Base-by-base conservation (phyloP, 2,888 invertebrate species). In the Cheilosia grossa region DNA sequence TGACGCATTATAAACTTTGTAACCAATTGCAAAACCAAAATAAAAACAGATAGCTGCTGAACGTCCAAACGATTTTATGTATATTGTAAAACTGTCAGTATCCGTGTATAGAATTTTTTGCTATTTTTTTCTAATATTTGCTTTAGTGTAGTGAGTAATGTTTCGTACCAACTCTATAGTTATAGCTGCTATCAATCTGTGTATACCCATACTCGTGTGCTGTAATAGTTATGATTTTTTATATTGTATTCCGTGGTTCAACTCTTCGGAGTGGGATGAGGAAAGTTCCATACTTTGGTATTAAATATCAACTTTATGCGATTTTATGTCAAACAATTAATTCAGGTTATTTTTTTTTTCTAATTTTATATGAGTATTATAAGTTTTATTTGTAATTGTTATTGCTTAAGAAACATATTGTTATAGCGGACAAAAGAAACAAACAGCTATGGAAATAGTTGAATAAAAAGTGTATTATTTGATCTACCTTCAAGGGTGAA, bases 1-100 rank as follows among this genome's bases (percentile, higher is more conserved):
- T 63, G 91, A 91, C 74, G 89, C 90, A 51, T 88, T 91, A 67
- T 91, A 91, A 89, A 44, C 51, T 4, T 27, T 53, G 33, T 19
- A 53, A 53, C 21, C 51, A 56, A 44, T 40, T 40, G n/a, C 51
- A 53, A 21, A 66, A 30, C 2, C 27, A 44, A n/a, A 15, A n/a
- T 4, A 7, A 17, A 7, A 17, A 17, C 17, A 51, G 13, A 42
- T 67, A 27, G 27, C 17, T 64, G 78, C 64, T 78, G 56, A 78
- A 78, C 27, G n/a, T 69, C 56, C 53, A 53, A 53, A 63, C 53
- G 51, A 37, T 61, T 49, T 44, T 33, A 44, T 59, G 33, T 70
- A 6, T 63, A 9, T 54, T 44, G 73, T 63, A 49, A 59, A 61
- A 27, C 24, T 70, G 72, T 61, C 42, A 10, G 44, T 30, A 13